Evolutionary conservation across 2,888 invertebrate species (phyloP).

Genomic region (Hypolimnas misippus): DNA sequence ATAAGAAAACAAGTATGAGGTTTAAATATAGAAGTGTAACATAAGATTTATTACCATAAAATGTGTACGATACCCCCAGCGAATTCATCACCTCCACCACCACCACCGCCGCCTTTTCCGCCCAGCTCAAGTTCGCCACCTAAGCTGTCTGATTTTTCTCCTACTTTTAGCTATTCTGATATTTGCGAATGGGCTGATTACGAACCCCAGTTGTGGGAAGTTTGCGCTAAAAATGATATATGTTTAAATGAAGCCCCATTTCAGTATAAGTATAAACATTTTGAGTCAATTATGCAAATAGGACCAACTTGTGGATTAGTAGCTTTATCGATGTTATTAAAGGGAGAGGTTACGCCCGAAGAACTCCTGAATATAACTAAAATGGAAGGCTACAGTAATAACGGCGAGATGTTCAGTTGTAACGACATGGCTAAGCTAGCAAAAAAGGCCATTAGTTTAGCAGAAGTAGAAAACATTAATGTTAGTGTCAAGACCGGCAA

Average conservation of each 20-base stretch:
- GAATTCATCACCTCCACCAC: no score
- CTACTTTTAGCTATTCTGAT: conserved; percentile 48
- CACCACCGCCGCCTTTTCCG: conserved; percentile 47
- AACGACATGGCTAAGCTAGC: conserved; percentile 87
- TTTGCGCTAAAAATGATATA: conserved; percentile 83
- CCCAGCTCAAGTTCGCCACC: conserved; percentile 24
- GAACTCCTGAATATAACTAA: conserved; percentile 86
- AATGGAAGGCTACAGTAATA: conserved; percentile 87
- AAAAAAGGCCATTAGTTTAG: conserved; percentile 79
- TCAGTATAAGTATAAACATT: conserved; percentile 70
- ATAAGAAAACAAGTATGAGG: conserved; percentile 12
- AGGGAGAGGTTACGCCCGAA: conserved; percentile 81
- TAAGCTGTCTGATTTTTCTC: conserved; percentile 34
- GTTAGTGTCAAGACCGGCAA: conserved; percentile 68
- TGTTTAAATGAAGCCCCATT: conserved; percentile 78
- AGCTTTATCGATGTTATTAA: conserved; percentile 91
- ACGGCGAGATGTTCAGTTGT: conserved; percentile 96
- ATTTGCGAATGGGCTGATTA: conserved; percentile 84
- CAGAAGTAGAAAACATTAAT: conserved; percentile 62
- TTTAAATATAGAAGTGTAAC: conserved; percentile 26
- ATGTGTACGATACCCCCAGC: conserved; percentile 70
- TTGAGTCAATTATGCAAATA: conserved; percentile 73
- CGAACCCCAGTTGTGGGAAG: conserved; percentile 82
- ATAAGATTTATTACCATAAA: conserved; percentile 39
- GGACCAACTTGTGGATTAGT: conserved; percentile 94